Evolutionary conservation across 37 sponge, comb jelly and placozoan species (phyloP).

Genomic region (Oscarella lobularis): DNA sequence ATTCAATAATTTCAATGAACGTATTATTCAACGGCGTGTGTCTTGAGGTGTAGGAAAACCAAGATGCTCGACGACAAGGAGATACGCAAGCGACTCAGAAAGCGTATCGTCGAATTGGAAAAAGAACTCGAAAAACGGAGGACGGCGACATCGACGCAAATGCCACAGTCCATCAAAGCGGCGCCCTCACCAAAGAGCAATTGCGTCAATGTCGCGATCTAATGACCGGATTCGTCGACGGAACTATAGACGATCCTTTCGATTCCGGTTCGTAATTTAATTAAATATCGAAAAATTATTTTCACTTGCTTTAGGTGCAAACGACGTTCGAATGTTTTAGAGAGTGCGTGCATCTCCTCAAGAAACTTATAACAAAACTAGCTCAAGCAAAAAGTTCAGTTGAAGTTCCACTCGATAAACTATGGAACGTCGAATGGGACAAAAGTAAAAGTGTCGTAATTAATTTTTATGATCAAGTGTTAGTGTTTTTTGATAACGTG

Average conservation of each 20-base stretch:
- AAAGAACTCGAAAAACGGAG: constrained; percentile 31
- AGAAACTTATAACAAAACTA: constrained; percentile 36
- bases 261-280: constrained; percentile 24
- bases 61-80: constrained; percentile 81
- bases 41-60: constrained; percentile 31
- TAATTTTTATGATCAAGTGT: too few species aligned
- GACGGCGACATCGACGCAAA: too few species aligned
- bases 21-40: not conserved
- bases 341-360: constrained; percentile 50
- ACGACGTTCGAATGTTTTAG: constrained; percentile 28
- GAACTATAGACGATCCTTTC: constrained; percentile 46
- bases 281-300: not conserved
- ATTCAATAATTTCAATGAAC: not conserved
- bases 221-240: constrained; percentile 47
- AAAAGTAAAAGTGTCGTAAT: too few species aligned
- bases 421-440: too few species aligned
- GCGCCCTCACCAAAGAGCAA: constrained; percentile 19
- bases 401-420: too few species aligned
- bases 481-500: too few species aligned
- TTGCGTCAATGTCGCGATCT: constrained; percentile 34
- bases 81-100: constrained; percentile 47
- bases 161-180: not conserved
- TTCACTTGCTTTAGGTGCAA: constrained; percentile 28
- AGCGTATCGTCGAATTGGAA: constrained; percentile 53
- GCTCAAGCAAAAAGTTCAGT: too few species aligned